Base-by-base conservation (phyloP, 2,888 invertebrate species). In the Helobdella robusta region DNA sequence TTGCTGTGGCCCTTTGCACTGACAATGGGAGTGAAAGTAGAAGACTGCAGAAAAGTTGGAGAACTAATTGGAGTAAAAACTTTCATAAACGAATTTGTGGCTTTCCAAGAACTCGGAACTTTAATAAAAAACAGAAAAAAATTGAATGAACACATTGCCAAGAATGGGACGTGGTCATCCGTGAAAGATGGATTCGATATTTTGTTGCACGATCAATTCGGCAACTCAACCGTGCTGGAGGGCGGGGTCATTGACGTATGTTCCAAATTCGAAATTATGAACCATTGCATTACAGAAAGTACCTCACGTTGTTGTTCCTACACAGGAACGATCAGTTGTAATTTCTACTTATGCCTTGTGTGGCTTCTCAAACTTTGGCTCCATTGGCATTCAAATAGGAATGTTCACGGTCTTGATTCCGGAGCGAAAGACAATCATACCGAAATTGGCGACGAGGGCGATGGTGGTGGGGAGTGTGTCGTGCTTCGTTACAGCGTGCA, bases 31-130 rank as follows among this genome's bases (percentile, higher is more conserved):
- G 82, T 83, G 0, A 77, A 78, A 8, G 70, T 75, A 56, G 81
- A 83, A 0, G 87, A 91, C 71, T 88, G 88, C 69, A 85, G 86
- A 73, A 77, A 82, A 32, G 89, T 94, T 0, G 93, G 87, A 0
- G 84, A 86, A 36, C 82, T 95, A 5, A 86, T 95, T 54, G 94
- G 70, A 11, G 54, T 91, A 30, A 94, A 94, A 81, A 89, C 89
- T 0, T 86, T 91, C 20, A 84, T 92, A n/a, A 94, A 94, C 75
- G 94, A 94, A 78, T 93, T 94, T 77, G 87, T 91, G 0, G 93
- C 93, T 0, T 94, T 91, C 76, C 83, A 87, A 8, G 56, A 63
- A 32, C 68, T 69, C n/a, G 54, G 60, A 6, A 50, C 35, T 11
- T 67, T 72, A 25, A 74, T 76, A 4, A 60, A 69, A 1, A 76